Evolutionary conservation across 2,888 invertebrate species (phyloP).

Genomic region (Nephrocerus scutellatus): DNA sequence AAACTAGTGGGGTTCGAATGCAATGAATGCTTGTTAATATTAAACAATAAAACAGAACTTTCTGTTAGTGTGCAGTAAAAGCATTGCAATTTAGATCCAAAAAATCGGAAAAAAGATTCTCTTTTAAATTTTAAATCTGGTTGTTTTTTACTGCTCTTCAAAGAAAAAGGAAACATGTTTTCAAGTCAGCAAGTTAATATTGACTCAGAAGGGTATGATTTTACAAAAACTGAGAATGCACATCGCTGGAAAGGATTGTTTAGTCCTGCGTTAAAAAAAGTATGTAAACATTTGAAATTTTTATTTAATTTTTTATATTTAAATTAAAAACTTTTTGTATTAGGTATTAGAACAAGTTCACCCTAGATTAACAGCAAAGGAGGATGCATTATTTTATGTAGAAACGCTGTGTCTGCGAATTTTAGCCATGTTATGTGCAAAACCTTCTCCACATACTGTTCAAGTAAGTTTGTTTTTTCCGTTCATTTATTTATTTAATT

Average conservation of each 20-base stretch:
- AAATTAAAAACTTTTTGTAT: constrained; percentile 7
- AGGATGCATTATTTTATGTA: constrained; percentile 87
- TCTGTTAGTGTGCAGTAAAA: too few relatives aligned
- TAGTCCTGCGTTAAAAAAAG: constrained; percentile 79
- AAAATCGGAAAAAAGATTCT: too few relatives aligned
- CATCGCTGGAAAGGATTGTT: constrained; percentile 90
- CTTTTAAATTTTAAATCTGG: too few relatives aligned
- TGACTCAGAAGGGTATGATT: constrained; percentile 54
- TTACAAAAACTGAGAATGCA: constrained; percentile 80
- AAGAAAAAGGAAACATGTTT: too few relatives aligned
- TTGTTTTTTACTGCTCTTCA: too few relatives aligned
- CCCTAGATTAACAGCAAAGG: constrained; percentile 74
- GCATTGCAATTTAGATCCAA: too few relatives aligned
- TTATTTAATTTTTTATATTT: too few relatives aligned
- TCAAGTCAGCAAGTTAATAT: constrained; percentile 25
- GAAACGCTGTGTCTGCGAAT: constrained; percentile 85
- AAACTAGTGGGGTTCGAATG: too few relatives aligned
- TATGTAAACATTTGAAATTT: constrained; percentile 41
- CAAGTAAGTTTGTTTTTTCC: constrained; percentile 55
- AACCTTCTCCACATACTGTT: constrained; percentile 74
- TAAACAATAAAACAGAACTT: too few relatives aligned
- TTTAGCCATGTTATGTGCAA: constrained; percentile 79
- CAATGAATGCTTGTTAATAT: too few relatives aligned
- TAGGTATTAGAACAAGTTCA: constrained; percentile 89
- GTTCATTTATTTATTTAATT: too few relatives aligned